These are phyloP conservation scores for Candidula unifasciata DNA, from an alignment of 2,888 invertebrate species.

Conservation along the genomic window DNA sequence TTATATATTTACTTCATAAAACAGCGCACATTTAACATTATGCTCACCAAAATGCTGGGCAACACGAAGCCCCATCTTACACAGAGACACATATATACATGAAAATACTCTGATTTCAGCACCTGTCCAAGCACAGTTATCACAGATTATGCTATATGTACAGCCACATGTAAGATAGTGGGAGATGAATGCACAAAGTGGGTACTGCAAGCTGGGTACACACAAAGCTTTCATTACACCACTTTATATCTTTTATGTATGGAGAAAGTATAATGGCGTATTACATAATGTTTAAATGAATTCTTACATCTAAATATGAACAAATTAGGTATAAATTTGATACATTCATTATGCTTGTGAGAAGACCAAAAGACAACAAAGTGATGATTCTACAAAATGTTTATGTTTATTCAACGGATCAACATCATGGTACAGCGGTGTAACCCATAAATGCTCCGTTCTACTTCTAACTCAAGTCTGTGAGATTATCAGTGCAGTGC, in stretches of 20 bases:
- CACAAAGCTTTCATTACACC: too few relatives aligned
- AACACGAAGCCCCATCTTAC: neutral
- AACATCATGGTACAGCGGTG: too few relatives aligned
- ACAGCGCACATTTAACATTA: neutral
- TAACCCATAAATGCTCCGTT: too few relatives aligned
- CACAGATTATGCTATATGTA: conserved; percentile 30
- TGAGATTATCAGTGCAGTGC: too few relatives aligned
- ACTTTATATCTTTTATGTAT: too few relatives aligned
- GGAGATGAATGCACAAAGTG: neutral
- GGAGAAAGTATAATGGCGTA: neutral
- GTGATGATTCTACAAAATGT: too few relatives aligned
- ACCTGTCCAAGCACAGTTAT: neutral
- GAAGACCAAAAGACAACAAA: too few relatives aligned
- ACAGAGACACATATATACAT: neutral
- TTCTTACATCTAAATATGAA: neutral
- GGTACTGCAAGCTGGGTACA: too few relatives aligned
- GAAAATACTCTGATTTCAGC: neutral
- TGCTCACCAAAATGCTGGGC: neutral
- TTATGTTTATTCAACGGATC: too few relatives aligned
- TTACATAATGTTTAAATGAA: neutral
- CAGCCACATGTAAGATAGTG: conserved; percentile 14
- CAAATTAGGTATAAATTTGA: too few relatives aligned
- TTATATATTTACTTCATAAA: neutral
- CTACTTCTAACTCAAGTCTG: too few relatives aligned
- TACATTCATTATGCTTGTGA: too few relatives aligned